Evolutionary conservation across 2,888 invertebrate genomes (phyloP), one percentile per base, ranked within the genome.

Genomic region (Lycophotia porphyrea): DNA sequence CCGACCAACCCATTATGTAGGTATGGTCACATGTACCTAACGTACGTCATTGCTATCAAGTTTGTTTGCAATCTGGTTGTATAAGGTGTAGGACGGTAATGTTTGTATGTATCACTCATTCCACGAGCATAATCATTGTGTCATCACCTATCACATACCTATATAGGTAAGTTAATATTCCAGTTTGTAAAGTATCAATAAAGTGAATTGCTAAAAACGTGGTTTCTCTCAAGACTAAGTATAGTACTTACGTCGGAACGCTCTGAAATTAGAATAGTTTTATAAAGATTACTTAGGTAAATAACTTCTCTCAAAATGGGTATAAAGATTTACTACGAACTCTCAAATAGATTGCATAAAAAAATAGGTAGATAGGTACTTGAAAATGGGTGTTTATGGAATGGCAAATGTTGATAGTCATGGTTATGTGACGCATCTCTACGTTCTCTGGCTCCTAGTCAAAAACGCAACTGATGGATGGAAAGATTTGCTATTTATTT

Each of bases 381-480:
- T 27, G 15, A 31, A 69, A 69, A 27, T 39, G 21, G 18, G 49
- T 47, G 31, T 39, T 15, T 27, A 72, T 11, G 58, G 36, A 74
- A 49, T 31, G n/a, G 58, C 39, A 42, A 79, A 58, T 75, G 39
- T 55, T 58, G 21, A 47, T 31, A 63, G n/a, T 76, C 42, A 63
- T 44, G 36, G 36, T 21, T 18, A 52, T 27, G 61, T 55, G 47
- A 83, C 63, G 34, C 15, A 55, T 64, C 52, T 66, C 36, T 34
- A 61, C 49, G 55, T 67, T 63, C 21, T 36, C 27, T 83, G 80
- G 84, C 80, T 78, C 79, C 60, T 84, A 47, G 24, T 55, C 79
- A 84, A 80, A 84, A 84, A 79, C 70, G 39, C 60, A 34, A 69
- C 52, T 55, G 21, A 60, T 64, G 27, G 18, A 21, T 31, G 21